Conservation (phyloP, 1,140 invertebrate species). For the Helicoverpa armigera region DNA sequence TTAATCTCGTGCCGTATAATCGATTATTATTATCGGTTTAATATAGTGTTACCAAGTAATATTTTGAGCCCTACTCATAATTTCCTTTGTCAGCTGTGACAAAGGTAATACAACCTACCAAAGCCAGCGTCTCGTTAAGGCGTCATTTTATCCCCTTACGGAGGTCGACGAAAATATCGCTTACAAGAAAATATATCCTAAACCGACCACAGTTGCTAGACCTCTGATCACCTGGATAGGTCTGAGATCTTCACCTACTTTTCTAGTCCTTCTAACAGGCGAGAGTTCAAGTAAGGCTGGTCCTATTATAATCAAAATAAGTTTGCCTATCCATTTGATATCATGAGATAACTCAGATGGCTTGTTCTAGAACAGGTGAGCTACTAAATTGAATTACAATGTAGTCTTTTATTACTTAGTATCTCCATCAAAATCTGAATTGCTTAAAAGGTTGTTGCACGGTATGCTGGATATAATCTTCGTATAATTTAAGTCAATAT, state of each 20-base stretch:
- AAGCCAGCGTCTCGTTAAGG: constrained; percentile 69
- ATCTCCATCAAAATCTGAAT: too few relatives aligned
- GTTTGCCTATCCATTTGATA: constrained; percentile 64
- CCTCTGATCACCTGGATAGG: constrained; percentile 50
- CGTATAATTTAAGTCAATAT: too few relatives aligned
- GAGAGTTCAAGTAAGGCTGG: constrained; percentile 55
- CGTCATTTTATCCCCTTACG: constrained; percentile 65
- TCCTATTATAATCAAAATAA: constrained; percentile 67
- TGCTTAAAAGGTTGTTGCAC: too few relatives aligned
- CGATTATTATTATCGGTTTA: background rate
- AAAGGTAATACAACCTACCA: constrained; percentile 73
- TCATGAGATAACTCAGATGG: constrained; percentile 50
- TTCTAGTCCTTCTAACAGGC: background rate
- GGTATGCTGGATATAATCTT: too few relatives aligned
- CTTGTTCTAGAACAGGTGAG: constrained; percentile 39
- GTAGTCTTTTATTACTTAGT: background rate
- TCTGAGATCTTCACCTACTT: background rate
- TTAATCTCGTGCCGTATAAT: background rate
- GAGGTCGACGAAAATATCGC: constrained; percentile 71
- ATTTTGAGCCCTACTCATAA: constrained; percentile 57
- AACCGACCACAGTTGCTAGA: constrained; percentile 59
- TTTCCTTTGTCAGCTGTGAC: constrained; percentile 65
- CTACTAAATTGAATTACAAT: constrained; percentile 24
- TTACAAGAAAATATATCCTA: constrained; percentile 71
- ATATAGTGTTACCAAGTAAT: background rate